Evolutionary conservation across 2,888 invertebrate genomes (phyloP).

Genomic region (Neoitamus cyanurus): DNA sequence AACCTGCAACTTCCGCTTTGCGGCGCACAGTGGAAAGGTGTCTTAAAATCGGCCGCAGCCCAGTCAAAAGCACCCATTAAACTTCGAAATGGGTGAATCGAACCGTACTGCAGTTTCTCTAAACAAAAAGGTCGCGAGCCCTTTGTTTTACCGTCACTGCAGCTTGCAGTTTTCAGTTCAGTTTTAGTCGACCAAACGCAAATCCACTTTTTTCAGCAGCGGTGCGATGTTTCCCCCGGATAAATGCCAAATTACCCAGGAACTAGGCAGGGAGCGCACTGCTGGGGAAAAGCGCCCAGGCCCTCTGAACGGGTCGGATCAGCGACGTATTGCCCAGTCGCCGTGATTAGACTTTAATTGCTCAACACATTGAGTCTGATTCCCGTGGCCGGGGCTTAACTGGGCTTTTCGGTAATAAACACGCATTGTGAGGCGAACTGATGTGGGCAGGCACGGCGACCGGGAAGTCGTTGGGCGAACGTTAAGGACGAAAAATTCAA

Average conservation of each 20-base stretch:
- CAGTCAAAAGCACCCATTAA: neutral
- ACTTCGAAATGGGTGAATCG: neutral
- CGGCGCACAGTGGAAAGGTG: neutral
- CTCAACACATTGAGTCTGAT: neutral
- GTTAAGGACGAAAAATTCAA: neutral
- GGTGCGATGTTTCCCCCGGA: neutral
- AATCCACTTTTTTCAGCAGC: neutral
- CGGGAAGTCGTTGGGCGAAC: neutral
- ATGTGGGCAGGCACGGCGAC: neutral
- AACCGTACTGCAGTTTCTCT: neutral
- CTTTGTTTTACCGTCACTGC: neutral
- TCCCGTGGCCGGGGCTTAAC: neutral
- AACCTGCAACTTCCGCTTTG: neutral
- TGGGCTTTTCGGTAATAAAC: constrained; percentile 12
- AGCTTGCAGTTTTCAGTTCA: neutral
- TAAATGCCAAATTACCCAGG: neutral
- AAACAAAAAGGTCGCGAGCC: neutral
- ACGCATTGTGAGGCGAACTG: neutral
- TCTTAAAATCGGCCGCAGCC: neutral
- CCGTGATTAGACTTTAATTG: constrained; percentile 20
- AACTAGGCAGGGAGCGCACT: neutral
- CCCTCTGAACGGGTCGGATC: neutral
- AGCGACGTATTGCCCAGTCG: neutral
- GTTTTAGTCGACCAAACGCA: neutral
- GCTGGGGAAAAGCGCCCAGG: neutral